Evolutionary conservation across 53 echinoderm and acorn worm species (phyloP).

Genomic region (Paracentrotus lividus): DNA sequence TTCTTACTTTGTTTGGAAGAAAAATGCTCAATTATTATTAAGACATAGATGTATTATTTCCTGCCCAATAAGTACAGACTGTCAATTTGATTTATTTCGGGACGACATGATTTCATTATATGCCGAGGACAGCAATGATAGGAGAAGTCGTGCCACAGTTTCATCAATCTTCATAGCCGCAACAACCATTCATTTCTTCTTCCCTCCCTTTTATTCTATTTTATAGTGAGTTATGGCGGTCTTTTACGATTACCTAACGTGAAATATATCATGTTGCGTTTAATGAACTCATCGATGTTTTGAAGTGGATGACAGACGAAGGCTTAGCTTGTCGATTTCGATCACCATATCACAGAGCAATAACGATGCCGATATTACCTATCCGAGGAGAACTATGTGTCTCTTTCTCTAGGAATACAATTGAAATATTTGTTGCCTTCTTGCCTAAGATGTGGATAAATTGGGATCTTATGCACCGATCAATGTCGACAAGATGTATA

Average conservation of each 20-base stretch:
- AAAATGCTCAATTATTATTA: conserved; percentile 15
- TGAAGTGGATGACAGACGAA: neutral
- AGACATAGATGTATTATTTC: neutral
- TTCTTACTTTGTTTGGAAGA: neutral
- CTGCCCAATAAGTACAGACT: neutral
- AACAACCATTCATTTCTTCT: neutral
- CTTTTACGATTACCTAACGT: neutral
- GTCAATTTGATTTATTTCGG: neutral
- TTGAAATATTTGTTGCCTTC: neutral
- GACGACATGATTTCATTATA: neutral
- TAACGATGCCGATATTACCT: neutral
- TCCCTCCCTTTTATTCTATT: neutral
- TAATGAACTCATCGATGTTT: neutral
- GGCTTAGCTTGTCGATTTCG: conserved; percentile 2
- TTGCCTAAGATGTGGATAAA: neutral
- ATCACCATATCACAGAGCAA: neutral
- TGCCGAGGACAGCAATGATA: neutral
- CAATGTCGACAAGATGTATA: neutral
- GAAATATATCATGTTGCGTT: conserved; percentile 44
- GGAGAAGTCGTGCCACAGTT: neutral
- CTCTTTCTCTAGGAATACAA: neutral
- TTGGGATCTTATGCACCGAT: neutral
- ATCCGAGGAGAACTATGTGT: neutral
- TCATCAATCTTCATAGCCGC: neutral
- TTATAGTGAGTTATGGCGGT: neutral